Evolutionary conservation across 2,888 invertebrate genomes (phyloP), one percentile per base, ranked within the genome.

Genomic region (Timema cristinae): DNA sequence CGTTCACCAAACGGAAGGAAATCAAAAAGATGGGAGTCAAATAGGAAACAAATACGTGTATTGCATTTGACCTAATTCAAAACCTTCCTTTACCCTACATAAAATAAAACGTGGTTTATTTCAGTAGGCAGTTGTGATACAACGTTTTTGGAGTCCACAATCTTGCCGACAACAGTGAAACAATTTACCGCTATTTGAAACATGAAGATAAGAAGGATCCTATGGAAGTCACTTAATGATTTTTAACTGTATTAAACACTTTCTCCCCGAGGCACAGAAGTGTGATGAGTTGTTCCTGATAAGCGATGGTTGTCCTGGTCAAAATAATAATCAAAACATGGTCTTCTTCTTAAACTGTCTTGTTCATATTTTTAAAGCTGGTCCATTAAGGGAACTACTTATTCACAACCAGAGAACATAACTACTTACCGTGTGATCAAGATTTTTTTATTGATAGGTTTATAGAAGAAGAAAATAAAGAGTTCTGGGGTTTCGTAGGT

Each of bases 221-320:
- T 56, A 56, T 13, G n/a, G 56, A 56, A 56, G 56, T 56, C 10
- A 10, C 10, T 56, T 16, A 56, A 56, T 56, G 56, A 56, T 56
- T 56, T 56, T 6, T 11, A n/a, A 56, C 10, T 56, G 16, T 16
- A 56, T 56, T 16, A 56, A 56, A 13, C 13, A 56, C 11, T 7
- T 56, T 10, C 56, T 56, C 6, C 56, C 56, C 13, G 56, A 56
- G 56, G 16, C 56, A 56, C 56, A 56, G 16, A 56, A 10, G 56
- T 56, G 56, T 56, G 16, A 56, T 56, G 56, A 56, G 56, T 56
- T 56, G 56, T 13, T 56, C 56, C 56, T 56, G 56, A 56, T 56
- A 56, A 56, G 56, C 56, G 56, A 56, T 56, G 16, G 56, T 16
- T 56, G 56, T 56, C 56, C 11, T 7, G 56, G 56, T 16, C 56